phyloP scores from a whole-genome alignment of 1,140 invertebrate species.

The Zaprionus ornatus region DNA sequence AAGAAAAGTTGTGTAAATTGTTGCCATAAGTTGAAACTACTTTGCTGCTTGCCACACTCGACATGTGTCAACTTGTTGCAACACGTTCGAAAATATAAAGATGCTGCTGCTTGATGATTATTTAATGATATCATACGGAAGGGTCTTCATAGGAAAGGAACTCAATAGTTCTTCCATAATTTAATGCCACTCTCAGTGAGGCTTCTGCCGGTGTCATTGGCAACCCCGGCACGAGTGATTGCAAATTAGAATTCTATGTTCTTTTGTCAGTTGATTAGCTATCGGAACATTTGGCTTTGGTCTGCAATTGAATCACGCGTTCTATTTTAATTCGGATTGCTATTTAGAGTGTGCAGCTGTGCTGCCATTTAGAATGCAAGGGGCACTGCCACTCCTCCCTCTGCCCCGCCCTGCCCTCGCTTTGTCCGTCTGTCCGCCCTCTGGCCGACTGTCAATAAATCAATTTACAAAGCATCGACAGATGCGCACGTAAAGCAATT shows the following conservation, averaged over 20 bases:
- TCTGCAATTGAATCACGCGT: slow-evolving; percentile 41
- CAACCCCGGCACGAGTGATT: background rate
- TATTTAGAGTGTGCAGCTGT: slow-evolving; percentile 56
- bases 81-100: background rate
- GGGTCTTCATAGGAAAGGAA: background rate
- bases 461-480: slow-evolving; percentile 63
- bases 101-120: background rate
- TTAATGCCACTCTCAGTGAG: background rate
- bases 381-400: background rate
- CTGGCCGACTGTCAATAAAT: slow-evolving; percentile 49
- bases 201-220: background rate
- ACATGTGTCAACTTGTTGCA: slow-evolving; percentile 27
- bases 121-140: background rate
- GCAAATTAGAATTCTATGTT: slow-evolving; percentile 28
- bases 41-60: slow-evolving; percentile 8
- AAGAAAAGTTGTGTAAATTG: slow-evolving; percentile 16
- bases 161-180: background rate
- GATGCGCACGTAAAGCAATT: slow-evolving; percentile 63
- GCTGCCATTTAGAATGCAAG: slow-evolving; percentile 56
- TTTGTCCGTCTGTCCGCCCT: background rate
- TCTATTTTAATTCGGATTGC: slow-evolving; percentile 47
- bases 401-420: background rate
- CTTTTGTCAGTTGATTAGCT: slow-evolving; percentile 32
- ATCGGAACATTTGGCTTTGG: slow-evolving; percentile 17
- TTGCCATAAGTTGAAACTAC: slow-evolving; percentile 5